Evolutionary conservation across 92 coral and sea anemone genomes (phyloP).

Genomic region (Phenganax stokvisi): DNA sequence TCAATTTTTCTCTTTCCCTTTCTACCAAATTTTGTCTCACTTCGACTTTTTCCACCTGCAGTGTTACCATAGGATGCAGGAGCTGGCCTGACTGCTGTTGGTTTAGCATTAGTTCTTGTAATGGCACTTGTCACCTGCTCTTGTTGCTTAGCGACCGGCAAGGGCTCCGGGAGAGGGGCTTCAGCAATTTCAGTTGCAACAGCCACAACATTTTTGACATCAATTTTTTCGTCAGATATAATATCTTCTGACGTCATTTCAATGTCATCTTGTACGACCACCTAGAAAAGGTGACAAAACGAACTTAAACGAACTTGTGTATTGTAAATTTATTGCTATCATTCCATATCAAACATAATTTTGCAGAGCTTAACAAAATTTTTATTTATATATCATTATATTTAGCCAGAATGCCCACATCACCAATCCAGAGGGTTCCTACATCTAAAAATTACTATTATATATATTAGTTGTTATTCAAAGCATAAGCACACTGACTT

Average conservation of each 20-base stretch:
- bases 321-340: too few species aligned
- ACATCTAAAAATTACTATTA: too few species aligned
- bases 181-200: background rate
- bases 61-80: constrained; percentile 12
- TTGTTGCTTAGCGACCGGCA: constrained; percentile 22
- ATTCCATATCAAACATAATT: too few species aligned
- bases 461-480: too few species aligned
- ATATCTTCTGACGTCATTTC: constrained; percentile 41
- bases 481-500: too few species aligned
- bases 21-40: constrained; percentile 29
- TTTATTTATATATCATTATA: too few species aligned
- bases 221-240: constrained; percentile 20
- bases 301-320: too few species aligned
- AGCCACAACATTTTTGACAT: background rate
- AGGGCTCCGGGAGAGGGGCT: background rate
- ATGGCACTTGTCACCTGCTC: background rate
- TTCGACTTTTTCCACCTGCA: constrained; percentile 1
- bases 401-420: too few species aligned
- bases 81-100: constrained; percentile 6
- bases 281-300: background rate
- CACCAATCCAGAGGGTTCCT: too few species aligned
- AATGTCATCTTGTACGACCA: constrained; percentile 4
- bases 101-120: constrained; percentile 32
- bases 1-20: constrained; percentile 86
- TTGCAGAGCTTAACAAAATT: too few species aligned